Percentiles rank a stretch among this genome's conserved stretches.
These are phyloP conservation scores for Plutella xylostella DNA, from an alignment of 2,888 invertebrate genomes.

Conservation along the genomic window DNA sequence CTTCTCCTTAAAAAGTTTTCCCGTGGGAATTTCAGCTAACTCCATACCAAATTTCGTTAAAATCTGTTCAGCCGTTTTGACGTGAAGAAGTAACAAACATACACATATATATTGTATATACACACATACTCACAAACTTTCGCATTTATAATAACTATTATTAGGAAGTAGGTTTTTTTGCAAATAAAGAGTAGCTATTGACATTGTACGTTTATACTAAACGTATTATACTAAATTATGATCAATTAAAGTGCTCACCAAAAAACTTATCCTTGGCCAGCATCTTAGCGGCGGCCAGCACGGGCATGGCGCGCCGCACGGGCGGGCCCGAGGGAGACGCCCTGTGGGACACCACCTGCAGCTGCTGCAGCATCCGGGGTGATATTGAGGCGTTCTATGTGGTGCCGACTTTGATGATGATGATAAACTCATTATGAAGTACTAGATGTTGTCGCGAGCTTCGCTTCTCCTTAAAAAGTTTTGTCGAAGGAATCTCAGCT, in stretches of 20 bases:
- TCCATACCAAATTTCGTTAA: no score
- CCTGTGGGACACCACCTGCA: conserved; percentile 35
- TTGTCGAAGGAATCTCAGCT: no score
- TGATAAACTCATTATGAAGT: no score
- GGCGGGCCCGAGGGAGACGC: conserved; percentile 26
- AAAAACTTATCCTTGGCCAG: conserved; percentile 37
- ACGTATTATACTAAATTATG: no score
- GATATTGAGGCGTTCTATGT: conserved; percentile 37
- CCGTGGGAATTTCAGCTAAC: background rate
- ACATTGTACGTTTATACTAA: no score
- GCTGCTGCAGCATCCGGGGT: conserved; percentile 26
- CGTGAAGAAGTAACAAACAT: no score
- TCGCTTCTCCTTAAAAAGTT: background rate
- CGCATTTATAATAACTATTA: background rate
- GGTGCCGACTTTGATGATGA: background rate
- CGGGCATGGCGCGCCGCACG: conserved; percentile 26
- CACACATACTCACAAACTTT: conserved; percentile 2
- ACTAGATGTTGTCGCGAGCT: no score
- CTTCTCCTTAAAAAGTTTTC: background rate
- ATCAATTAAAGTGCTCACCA: no score
- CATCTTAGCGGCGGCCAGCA: conserved; percentile 33
- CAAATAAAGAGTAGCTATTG: no score
- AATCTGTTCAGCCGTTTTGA: background rate
- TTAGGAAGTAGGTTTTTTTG: no score
- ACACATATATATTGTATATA: background rate